These are phyloP conservation scores for Biston stratarius DNA, from an alignment of 2,888 invertebrate species.

Conservation along the genomic window DNA sequence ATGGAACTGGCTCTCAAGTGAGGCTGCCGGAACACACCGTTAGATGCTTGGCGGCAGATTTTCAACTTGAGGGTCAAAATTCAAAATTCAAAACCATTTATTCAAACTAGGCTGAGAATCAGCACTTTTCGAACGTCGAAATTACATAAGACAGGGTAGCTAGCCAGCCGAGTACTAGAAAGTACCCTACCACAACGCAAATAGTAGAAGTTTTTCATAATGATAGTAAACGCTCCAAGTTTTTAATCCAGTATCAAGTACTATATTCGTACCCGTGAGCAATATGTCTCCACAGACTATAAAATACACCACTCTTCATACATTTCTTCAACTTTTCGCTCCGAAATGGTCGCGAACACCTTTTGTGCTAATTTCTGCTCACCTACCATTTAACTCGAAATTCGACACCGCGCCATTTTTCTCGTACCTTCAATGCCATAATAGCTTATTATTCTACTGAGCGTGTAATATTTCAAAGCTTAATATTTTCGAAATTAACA, in stretches of 20 bases:
- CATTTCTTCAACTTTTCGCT: conserved; percentile 3
- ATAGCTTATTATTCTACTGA: conserved; percentile 80
- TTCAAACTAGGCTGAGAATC: too few relatives aligned
- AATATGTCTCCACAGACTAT: not conserved
- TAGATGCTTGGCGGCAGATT: too few relatives aligned
- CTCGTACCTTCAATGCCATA: conserved; percentile 55
- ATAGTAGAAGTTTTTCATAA: too few relatives aligned
- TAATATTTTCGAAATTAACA: conserved; percentile 85
- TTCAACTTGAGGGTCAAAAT: too few relatives aligned
- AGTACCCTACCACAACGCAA: too few relatives aligned
- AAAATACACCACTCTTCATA: conserved; percentile 2
- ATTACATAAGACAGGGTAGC: too few relatives aligned
- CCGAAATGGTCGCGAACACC: conserved; percentile 26
- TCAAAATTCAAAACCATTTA: too few relatives aligned
- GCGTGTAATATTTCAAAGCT: conserved; percentile 81
- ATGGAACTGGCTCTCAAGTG: too few relatives aligned
- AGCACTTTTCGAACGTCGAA: too few relatives aligned
- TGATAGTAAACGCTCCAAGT: too few relatives aligned
- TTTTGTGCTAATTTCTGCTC: conserved; percentile 51
- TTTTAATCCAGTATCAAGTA: not conserved
- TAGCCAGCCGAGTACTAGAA: too few relatives aligned
- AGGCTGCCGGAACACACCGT: too few relatives aligned
- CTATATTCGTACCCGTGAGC: not conserved
- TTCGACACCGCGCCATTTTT: conserved; percentile 53
- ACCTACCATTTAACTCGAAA: conserved; percentile 49